Conservation (phyloP, 2,113 vertebrate species). For the Tiliqua scincoides region DNA sequence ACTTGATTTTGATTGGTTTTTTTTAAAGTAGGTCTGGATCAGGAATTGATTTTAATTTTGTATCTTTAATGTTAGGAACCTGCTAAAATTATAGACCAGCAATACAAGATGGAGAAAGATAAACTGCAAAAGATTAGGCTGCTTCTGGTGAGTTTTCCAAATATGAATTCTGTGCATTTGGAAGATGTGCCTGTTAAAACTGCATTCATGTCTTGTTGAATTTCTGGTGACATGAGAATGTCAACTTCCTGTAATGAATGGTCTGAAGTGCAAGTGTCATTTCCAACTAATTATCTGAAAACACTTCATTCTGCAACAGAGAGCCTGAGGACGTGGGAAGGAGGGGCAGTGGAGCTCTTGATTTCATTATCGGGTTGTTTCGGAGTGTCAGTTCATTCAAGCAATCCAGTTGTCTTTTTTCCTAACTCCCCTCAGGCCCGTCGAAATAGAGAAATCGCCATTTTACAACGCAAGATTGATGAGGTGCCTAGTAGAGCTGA, state of each 20-base stretch:
- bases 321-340: background rate
- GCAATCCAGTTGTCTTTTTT: constrained; percentile 60
- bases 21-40: constrained; percentile 7
- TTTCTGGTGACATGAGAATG: background rate
- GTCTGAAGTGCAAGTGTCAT: background rate
- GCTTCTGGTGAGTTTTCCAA: constrained; percentile 84
- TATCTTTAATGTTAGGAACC: constrained; percentile 82
- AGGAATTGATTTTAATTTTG: background rate
- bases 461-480: constrained; percentile 96
- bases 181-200: background rate
- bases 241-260: background rate
- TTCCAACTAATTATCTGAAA: background rate
- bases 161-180: too few species aligned
- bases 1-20: background rate
- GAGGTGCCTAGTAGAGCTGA: constrained; percentile 96
- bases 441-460: constrained; percentile 95
- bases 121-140: constrained; percentile 96
- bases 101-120: constrained; percentile 88
- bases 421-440: constrained; percentile 83
- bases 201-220: background rate
- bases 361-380: constrained; percentile 8
- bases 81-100: constrained; percentile 84
- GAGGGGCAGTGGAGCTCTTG: background rate
- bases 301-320: background rate
- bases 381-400: constrained; percentile 46